Evolutionary conservation across 2,888 invertebrate genomes (phyloP), one percentile per base, ranked within the genome.

Genomic region (Cremastinae sp.): DNA sequence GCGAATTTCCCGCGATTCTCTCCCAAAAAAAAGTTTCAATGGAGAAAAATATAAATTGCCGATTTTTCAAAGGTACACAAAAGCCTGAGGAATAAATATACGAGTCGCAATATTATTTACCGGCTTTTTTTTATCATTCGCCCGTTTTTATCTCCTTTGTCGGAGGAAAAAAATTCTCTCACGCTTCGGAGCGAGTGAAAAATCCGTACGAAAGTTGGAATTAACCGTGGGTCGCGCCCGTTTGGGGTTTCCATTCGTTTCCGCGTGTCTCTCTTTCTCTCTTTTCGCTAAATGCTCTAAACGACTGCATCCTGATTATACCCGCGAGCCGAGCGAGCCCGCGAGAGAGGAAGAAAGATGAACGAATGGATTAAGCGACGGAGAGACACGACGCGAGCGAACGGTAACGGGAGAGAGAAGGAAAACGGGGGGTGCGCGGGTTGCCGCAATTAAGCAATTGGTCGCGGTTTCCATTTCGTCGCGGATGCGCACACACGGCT

Each of bases 241-340:
- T 75, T 66, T 71, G 49, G 66, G 65, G 61, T 59, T 66, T 41
- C 38, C 53, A 54, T 18, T 43, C 41, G 58, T 69, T 75, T 64
- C 58, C 72, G 86, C 79, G 65, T 58, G 28, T 64, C 68, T 69
- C 69, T 74, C 77, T 69, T 80, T 28, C 28, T 28, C 28, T 28
- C 28, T 28, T 28, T 28, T 80, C 41, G 73, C 80, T 86, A 85
- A 86, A 83, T 82, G 83, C 82, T 79, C 82, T 86, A 88, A 89
- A 87, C 85, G 88, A 84, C 85, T 83, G 86, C 87, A 89, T 89
- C 88, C 88, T 88, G 88, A 88, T 88, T 87, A 87, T 84, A 82
- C 80, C 74, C 58, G 73, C 61, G 61, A 64, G 41, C 53, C 20
- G 58, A 58, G 59, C 28, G 64, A 56, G 34, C 20, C 53, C 41